Evolutionary conservation across 2,113 vertebrate genomes (phyloP), one percentile per base, ranked within the genome.

Genomic region (Caretta caretta): DNA sequence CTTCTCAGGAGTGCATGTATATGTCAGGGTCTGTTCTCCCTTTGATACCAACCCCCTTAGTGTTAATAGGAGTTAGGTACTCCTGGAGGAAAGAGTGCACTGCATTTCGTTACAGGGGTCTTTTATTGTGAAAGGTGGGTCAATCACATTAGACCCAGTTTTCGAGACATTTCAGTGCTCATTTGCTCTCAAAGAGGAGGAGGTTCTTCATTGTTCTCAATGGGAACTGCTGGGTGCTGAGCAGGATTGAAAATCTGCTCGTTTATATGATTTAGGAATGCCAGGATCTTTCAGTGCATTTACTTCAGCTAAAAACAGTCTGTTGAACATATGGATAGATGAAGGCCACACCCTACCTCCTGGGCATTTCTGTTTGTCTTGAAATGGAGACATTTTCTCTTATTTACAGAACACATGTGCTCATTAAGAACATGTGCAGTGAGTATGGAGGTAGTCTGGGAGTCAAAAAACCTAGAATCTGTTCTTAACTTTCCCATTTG

Each of bases 401-500:
- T 20, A 59, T 80, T 25, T 65, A 72, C 7, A 25, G 22, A 62
- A 22, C 38, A 8, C 25, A 72, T 1, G 0, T 14, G 3, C 2
- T 46, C 50, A 75, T 35, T 24, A 59, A 38, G 42, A 90, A 3
- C 57, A 5, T 1, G 46, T 1, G 31, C 25, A 72, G 17, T 72
- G 65, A 72, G 19, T 72, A 72, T 38, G 65, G n/a, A 72, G 65
- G 8, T 72, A 72, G 35, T 38, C 5, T 2, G 13, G 25, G 86
- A 88, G 48, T 79, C 31, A 65, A 0, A 79, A 50, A n/a, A 80
- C 12, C 11, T 27, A 76, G 38, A n/a, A 48, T 48, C 38, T 78
- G 24, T 46, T 48, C 24, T 46, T 27, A 76, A 46, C 10, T 76
- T 13, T 46, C 38, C 69, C 4, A 0, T 35, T 1, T 0, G 38